phyloP scores from a whole-genome alignment of 2,113 vertebrate genomes.

The Seriola aureovittata region DNA sequence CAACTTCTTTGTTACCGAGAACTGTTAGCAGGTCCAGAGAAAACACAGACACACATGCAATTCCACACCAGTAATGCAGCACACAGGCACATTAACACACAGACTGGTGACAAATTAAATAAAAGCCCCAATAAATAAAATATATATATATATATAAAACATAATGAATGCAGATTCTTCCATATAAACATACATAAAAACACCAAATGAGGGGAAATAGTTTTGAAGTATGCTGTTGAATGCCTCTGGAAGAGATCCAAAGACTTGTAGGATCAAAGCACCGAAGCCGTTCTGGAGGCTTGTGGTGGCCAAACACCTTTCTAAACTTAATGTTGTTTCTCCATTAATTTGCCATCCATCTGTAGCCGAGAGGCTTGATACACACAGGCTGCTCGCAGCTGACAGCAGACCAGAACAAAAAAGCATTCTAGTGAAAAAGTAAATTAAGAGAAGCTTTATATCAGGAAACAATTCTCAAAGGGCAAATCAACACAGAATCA shows the following conservation, averaged over 20 bases:
- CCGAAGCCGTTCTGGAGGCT: neutral
- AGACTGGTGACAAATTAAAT: slow-evolving; percentile 18
- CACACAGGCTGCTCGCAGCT: neutral
- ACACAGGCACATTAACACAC: neutral
- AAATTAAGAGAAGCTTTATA: neutral
- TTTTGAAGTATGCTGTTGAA: neutral
- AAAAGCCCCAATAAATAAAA: neutral
- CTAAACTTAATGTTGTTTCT: slow-evolving; percentile 7
- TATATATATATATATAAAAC: neutral
- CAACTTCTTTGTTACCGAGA: neutral
- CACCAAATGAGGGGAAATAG: neutral
- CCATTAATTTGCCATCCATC: slow-evolving; percentile 30
- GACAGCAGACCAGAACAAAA: slow-evolving; percentile 1
- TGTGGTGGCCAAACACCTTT: neutral
- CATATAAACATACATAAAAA: neutral
- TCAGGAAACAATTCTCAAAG: slow-evolving; percentile 1
- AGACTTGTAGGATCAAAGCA: neutral
- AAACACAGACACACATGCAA: slow-evolving; percentile 19
- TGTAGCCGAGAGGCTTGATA: neutral
- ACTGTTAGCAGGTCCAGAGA: neutral
- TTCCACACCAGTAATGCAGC: neutral
- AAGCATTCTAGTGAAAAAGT: neutral
- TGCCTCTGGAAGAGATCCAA: neutral
- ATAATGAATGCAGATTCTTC: neutral
- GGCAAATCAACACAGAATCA: slow-evolving; percentile 24